Evolutionary conservation across 2,113 vertebrate species (phyloP).

Genomic region (Pluvialis apricaria): DNA sequence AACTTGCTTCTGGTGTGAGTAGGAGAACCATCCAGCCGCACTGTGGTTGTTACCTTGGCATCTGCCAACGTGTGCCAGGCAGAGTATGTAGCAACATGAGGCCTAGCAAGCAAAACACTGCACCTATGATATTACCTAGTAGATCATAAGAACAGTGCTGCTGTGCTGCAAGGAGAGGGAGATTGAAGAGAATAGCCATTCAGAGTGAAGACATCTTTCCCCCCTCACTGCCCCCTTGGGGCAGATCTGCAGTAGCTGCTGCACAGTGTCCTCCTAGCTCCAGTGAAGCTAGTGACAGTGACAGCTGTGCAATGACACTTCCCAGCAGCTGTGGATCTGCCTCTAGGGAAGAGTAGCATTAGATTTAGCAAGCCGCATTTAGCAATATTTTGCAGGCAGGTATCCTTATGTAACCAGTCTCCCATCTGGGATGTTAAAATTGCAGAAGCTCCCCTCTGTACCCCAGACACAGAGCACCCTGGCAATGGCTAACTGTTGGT

Average conservation of each 20-base stretch:
- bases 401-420: background rate
- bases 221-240: rapidly evolving
- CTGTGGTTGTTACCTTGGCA: background rate
- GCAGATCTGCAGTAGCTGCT: background rate
- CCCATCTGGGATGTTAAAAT: background rate
- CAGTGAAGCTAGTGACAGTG: background rate
- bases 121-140: too few relatives aligned
- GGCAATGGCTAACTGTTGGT: background rate
- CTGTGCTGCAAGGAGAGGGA: background rate
- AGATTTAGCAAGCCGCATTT: background rate
- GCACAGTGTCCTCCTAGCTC: background rate
- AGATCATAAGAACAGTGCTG: background rate
- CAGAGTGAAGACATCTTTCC: background rate
- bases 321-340: background rate
- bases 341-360: background rate
- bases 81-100: background rate
- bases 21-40: rapidly evolving
- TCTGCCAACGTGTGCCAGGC: background rate
- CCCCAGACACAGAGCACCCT: background rate
- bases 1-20: background rate
- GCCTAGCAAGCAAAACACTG: background rate
- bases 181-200: background rate
- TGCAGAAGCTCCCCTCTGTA: background rate
- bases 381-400: background rate
- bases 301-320: background rate